A percentile compares a stretch with the other conserved stretches of the same genome.
Conservation (phyloP, 2,888 invertebrate genomes). For the Nephrotoma flavescens region DNA sequence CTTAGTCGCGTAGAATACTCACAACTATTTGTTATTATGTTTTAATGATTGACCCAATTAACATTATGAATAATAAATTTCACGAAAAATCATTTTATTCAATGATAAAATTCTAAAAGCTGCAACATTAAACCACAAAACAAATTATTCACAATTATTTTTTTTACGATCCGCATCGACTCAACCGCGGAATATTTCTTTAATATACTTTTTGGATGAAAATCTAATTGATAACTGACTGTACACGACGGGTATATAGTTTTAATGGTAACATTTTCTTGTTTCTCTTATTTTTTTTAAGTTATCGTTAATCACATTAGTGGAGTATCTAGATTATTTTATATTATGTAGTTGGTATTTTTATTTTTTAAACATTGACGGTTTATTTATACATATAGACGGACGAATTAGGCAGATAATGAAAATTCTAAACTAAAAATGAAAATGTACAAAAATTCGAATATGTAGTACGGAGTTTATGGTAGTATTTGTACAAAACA, state of each 20-base stretch:
- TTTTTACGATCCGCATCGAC: not conserved
- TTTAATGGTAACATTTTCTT: not conserved
- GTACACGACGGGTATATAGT: not conserved
- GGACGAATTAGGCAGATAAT: not conserved
- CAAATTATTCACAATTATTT: not conserved
- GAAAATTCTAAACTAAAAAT: not conserved
- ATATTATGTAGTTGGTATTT: not conserved
- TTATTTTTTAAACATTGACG: not conserved
- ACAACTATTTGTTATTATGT: not conserved
- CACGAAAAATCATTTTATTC: not conserved
- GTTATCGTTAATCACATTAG: not conserved
- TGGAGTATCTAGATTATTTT: not conserved
- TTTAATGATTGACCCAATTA: not conserved
- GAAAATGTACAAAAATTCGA: not conserved
- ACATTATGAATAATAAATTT: not conserved
- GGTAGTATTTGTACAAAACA: too few relatives aligned
- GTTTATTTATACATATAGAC: not conserved
- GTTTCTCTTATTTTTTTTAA: not conserved
- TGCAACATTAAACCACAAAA: not conserved
- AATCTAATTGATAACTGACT: not conserved
- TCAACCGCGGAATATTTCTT: not conserved
- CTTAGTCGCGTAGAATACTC: not conserved
- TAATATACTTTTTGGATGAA: not conserved
- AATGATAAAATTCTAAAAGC: not conserved
- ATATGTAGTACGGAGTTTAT: not conserved